Evolutionary conservation across 2,797 vertebrate species (phyloP), one percentile per base, ranked within the genome.

Genomic region (Crocodylus rhombifer): DNA sequence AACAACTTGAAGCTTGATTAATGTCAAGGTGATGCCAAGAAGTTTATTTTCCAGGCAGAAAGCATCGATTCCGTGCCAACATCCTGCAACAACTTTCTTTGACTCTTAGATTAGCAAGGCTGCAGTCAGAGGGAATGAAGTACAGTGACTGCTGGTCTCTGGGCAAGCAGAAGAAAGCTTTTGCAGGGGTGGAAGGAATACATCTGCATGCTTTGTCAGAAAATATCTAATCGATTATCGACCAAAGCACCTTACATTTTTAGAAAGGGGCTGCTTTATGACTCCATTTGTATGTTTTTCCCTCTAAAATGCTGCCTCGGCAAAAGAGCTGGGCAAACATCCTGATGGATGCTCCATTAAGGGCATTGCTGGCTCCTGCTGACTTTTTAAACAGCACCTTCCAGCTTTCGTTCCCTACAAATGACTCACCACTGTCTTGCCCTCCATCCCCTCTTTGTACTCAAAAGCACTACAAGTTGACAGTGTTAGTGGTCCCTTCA

Each of bases 1-100:
- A 95, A 96, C 89, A 94, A 87, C 81, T 42, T 89, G 86, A 95
- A 88, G 94, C 87, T 91, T 88, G 80, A 92, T 94, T 96, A 92
- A 95, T 73, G 61, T 85, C 94, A 94, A 91, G 57, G 92, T 67
- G 13, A 63, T 76, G 84, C 84, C 67, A 93, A 97, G 89, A 97
- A 95, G 92, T 89, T 96, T 95, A 95, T 86, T 96, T 92, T 80
- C 77, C 77, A 88, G 85, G 84, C 85, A 84, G 81, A 80, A 93
- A 95, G 88, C 93, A 87, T 91, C 84, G 88, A 94, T 80, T 92
- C 71, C 87, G 80, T 25, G 90, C 94, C 91, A 97, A 86, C 15
- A 23, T 62, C 51, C 94, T 86, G 79, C 94, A 96, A 93, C 86
- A 90, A 88, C 87, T 95, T 97, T 79, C 87, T 93, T 94, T 94